A percentile compares a stretch with the other conserved stretches of the same genome.
phyloP scores from a whole-genome alignment of 2,888 invertebrate species.

The Oligia strigilis region DNA sequence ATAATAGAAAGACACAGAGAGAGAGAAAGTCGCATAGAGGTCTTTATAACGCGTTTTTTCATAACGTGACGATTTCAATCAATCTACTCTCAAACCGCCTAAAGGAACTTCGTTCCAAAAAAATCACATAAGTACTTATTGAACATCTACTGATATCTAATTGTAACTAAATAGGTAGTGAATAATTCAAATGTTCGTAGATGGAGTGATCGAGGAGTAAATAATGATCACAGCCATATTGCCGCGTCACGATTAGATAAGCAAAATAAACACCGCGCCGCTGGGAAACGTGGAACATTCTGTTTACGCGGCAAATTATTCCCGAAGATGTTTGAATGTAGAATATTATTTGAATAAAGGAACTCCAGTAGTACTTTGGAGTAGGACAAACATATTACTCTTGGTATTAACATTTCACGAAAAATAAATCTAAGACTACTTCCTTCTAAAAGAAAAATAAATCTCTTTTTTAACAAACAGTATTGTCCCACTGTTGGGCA shows the following conservation, averaged over 20 bases:
- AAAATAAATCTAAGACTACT: neutral
- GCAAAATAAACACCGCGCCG: constrained; percentile 54
- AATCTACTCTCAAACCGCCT: neutral
- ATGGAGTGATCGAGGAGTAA: constrained; percentile 49
- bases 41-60: neutral
- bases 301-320: constrained; percentile 47
- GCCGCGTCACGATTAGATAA: constrained; percentile 58
- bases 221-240: constrained; percentile 58
- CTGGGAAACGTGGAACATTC: constrained; percentile 27
- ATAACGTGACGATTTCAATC: neutral
- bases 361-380: neutral
- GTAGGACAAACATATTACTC: neutral
- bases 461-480: neutral
- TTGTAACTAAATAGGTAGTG: constrained; percentile 25
- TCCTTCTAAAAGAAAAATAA: neutral
- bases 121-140: neutral
- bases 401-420: no score
- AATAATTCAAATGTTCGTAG: constrained; percentile 54
- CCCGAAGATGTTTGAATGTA: constrained; percentile 24
- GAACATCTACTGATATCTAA: constrained; percentile 12
- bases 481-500: neutral
- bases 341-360: constrained; percentile 18
- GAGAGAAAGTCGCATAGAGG: no score
- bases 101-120: neutral
- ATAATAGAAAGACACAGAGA: neutral